Evolutionary conservation across 2,797 vertebrate genomes (phyloP).

Genomic region (Sebastes alutus): DNA sequence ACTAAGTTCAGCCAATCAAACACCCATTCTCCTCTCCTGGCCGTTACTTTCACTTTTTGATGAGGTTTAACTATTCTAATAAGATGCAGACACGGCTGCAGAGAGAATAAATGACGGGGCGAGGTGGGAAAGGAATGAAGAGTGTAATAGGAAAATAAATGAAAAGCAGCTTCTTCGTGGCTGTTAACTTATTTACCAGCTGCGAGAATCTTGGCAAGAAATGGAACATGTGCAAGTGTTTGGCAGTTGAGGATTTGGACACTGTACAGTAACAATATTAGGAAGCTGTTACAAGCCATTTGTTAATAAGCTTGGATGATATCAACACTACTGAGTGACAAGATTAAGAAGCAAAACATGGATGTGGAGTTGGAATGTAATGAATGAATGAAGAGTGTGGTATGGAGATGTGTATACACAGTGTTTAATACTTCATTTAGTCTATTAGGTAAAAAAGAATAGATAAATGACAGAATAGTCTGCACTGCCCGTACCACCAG

Average conservation of each 20-base stretch:
- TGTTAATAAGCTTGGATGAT: not conserved
- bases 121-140: not conserved
- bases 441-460: not conserved
- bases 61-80: conserved; percentile 15
- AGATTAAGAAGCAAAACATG: not conserved
- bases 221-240: not conserved
- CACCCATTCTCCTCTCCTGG: not conserved
- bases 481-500: not conserved
- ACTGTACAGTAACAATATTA: not conserved
- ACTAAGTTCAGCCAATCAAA: conserved; percentile 25
- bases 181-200: not conserved
- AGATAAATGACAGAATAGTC: not conserved
- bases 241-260: not conserved
- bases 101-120: not conserved
- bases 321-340: not conserved
- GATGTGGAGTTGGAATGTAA: not conserved
- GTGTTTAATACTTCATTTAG: not conserved
- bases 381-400: not conserved
- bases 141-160: not conserved
- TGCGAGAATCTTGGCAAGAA: not conserved
- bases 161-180: not conserved
- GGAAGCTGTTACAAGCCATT: not conserved
- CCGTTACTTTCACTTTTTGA: conserved; percentile 17
- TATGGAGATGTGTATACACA: not conserved
- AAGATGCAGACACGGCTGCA: conserved; percentile 1